A percentile compares a stretch with the other conserved stretches of the same genome.
Conservation (phyloP, 2,113 vertebrate species). For the Pantherophis guttatus region DNA sequence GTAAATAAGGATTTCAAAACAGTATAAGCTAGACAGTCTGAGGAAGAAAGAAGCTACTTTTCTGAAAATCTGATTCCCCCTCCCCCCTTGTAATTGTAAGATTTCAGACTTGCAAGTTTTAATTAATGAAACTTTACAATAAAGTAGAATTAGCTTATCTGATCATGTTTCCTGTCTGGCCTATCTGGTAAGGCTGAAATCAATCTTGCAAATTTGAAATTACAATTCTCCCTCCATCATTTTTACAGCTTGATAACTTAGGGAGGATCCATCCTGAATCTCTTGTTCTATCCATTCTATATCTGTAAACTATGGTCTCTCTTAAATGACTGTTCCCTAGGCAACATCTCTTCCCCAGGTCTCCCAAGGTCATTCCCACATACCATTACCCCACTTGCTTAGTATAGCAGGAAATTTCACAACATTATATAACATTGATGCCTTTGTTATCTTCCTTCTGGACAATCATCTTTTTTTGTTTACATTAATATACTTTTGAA, state of each 20-base stretch:
- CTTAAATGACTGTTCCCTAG: not conserved
- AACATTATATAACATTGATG: constrained; percentile 25
- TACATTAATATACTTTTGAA: constrained; percentile 44
- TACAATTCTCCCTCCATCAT: not conserved
- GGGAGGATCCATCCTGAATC: too few species aligned
- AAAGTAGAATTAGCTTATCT: not conserved
- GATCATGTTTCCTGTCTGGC: not conserved
- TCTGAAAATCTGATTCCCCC: not conserved
- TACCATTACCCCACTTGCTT: constrained; percentile 12
- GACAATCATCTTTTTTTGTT: constrained; percentile 38
- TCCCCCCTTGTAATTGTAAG: not conserved
- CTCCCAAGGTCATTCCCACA: not conserved
- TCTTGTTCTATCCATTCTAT: too few species aligned
- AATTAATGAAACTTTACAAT: not conserved
- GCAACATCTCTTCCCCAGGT: not conserved
- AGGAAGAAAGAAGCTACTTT: constrained; percentile 16
- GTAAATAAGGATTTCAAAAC: constrained; percentile 27
- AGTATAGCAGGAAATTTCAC: constrained; percentile 22
- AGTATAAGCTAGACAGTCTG: constrained; percentile 3
- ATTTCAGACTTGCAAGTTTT: not conserved
- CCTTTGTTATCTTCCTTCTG: constrained; percentile 9
- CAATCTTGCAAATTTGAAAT: not conserved
- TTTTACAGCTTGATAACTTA: not conserved
- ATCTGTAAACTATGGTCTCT: too few species aligned
- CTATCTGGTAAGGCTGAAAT: not conserved